Base-by-base conservation (phyloP, 2,888 invertebrate genomes). In the Hoplodrina blanda region DNA sequence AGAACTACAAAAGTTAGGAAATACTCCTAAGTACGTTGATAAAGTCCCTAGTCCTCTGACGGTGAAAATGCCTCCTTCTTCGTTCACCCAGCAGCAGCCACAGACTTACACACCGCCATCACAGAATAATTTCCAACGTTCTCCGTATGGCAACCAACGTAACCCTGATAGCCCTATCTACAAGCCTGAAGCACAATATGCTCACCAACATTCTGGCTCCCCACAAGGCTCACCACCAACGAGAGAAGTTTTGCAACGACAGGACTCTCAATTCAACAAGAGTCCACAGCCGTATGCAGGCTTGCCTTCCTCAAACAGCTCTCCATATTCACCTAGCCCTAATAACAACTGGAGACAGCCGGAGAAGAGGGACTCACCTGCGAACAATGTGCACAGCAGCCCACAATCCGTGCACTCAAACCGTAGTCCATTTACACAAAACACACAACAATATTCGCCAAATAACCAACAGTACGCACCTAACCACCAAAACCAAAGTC, bases 231-330 rank as follows among this genome's bases (percentile, higher is more conserved):
- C 91, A 4, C 92, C 95, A 15, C 94, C 92, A 10, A 95, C 92
- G 15, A 90, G 96, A 81, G 96, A 96, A 80, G 53, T 93, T 20
- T 85, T 96, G 70, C 93, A 93, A 81, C 89, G 96, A 62, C 96
- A 96, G 83, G 96, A 96, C 75, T 96, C 96, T 46, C 96, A 95
- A 83, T 96, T 96, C 69, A 96, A 96, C 80, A 96, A 95, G 75
- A 96, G 96, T 73, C 96, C 96, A 56, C 95, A 95, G 68, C 96
- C 96, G 8, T 96, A 92, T 80, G 88, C 87, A 13, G 92, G 90
- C 33, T 92, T 93, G 77, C 91, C 93, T 13, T 93, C 95, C 41
- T 90, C 85, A 66, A 94, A 89, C 73, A 91, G 88, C 60, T 90
- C 92, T 7, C 90, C 94, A 2, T 94, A 91, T 80, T 95, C 96